Conservation (phyloP, 2,888 invertebrate genomes). For the Prosapia bicincta region DNA sequence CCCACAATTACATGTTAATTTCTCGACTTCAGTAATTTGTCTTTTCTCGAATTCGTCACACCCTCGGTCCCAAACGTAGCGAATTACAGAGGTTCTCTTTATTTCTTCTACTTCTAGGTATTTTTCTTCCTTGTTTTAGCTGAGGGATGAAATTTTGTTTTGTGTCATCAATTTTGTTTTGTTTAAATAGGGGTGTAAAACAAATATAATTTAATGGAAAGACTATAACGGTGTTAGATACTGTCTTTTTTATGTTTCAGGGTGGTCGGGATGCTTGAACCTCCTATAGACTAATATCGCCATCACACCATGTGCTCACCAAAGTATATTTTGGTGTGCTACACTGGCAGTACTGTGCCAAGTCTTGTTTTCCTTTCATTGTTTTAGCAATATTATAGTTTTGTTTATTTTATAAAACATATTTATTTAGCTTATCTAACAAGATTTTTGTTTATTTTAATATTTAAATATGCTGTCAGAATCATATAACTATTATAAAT, state of each 20-base stretch:
- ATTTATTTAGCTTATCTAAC: neutral
- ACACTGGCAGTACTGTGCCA: neutral
- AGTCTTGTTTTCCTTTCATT: neutral
- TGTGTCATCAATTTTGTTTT: no score
- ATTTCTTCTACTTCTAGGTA: no score
- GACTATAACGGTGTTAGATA: no score
- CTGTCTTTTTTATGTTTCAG: neutral
- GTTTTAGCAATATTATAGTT: neutral
- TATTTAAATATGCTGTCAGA: neutral
- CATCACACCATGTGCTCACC: neutral
- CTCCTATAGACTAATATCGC: neutral
- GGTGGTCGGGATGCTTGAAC: neutral
- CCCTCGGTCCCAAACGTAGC: no score
- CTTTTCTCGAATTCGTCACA: no score
- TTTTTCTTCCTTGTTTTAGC: no score
- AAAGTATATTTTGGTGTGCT: neutral
- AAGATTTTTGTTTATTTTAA: neutral
- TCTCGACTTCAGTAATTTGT: no score
- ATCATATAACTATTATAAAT: neutral
- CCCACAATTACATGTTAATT: no score
- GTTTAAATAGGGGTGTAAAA: no score
- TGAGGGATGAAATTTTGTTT: no score
- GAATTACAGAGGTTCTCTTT: no score
- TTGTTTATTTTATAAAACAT: neutral
- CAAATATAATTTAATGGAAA: no score